These are phyloP conservation scores for Drosophila histrio DNA, from an alignment of 2,888 invertebrate species.

Conservation along the genomic window DNA sequence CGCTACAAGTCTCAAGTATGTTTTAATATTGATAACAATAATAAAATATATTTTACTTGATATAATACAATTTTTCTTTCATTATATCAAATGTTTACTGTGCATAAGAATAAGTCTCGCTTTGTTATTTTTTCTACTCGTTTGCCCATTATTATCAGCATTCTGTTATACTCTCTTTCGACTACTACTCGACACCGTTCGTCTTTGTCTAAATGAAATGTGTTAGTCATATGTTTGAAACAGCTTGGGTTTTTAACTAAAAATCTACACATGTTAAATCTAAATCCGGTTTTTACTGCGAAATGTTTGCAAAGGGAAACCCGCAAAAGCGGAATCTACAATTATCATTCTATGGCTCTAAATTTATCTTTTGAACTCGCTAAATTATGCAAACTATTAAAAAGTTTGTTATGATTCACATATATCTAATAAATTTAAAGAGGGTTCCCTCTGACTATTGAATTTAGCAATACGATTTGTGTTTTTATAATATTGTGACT, in stretches of 20 bases:
- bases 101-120: background rate
- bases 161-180: background rate
- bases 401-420: background rate
- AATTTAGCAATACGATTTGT: background rate
- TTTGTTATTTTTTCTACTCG: constrained; percentile 3
- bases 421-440: background rate
- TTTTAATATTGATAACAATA: background rate
- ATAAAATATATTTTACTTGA: background rate
- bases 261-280: background rate
- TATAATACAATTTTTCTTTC: background rate
- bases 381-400: background rate
- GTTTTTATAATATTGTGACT: background rate
- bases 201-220: background rate
- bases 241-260: constrained; percentile 24
- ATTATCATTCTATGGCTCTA: background rate
- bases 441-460: background rate
- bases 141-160: constrained; percentile 7
- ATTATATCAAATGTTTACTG: background rate
- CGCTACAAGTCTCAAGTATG: background rate
- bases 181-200: background rate
- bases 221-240: constrained; percentile 35
- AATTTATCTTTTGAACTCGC: background rate
- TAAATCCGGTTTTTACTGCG: constrained; percentile 11
- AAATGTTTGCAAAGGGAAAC: constrained; percentile 9
- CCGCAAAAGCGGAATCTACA: background rate